These are phyloP conservation scores for Trachurus trachurus DNA, from an alignment of 2,797 vertebrate species.

Conservation along the genomic window DNA sequence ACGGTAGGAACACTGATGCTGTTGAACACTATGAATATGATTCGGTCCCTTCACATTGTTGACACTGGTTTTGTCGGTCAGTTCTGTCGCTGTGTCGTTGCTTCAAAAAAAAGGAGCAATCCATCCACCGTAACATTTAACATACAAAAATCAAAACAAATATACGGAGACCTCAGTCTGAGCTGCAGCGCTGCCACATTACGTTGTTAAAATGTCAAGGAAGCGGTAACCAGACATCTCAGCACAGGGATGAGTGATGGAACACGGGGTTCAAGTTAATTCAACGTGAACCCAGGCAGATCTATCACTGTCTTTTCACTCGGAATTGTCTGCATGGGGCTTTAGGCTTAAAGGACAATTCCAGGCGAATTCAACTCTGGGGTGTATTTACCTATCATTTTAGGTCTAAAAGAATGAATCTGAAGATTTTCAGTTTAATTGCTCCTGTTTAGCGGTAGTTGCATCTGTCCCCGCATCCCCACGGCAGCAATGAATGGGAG, in stretches of 20 bases:
- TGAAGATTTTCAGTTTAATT: too few relatives aligned
- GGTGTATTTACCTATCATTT: too few relatives aligned
- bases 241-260: conserved; percentile 51
- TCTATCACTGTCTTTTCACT: conserved; percentile 49
- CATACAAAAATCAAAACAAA: conserved; percentile 39
- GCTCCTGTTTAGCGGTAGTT: too few relatives aligned
- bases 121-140: conserved; percentile 14
- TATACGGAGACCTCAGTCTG: conserved; percentile 26
- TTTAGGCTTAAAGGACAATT: too few relatives aligned
- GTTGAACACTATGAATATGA: neutral
- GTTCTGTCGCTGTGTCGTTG: conserved; percentile 6
- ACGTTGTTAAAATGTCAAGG: conserved; percentile 56
- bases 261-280: conserved; percentile 49
- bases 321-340: conserved; percentile 14
- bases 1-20: neutral
- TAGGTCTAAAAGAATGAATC: too few relatives aligned
- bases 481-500: too few relatives aligned
- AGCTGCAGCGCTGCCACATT: conserved; percentile 32
- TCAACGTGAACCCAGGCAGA: conserved; percentile 23
- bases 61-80: neutral
- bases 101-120: conserved; percentile 16
- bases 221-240: conserved; percentile 34
- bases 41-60: neutral
- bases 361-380: too few relatives aligned
- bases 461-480: too few relatives aligned